A percentile compares a stretch with the other conserved stretches of the same genome.
Conservation (phyloP, 2,797 vertebrate genomes). For the Chelonia mydas region DNA sequence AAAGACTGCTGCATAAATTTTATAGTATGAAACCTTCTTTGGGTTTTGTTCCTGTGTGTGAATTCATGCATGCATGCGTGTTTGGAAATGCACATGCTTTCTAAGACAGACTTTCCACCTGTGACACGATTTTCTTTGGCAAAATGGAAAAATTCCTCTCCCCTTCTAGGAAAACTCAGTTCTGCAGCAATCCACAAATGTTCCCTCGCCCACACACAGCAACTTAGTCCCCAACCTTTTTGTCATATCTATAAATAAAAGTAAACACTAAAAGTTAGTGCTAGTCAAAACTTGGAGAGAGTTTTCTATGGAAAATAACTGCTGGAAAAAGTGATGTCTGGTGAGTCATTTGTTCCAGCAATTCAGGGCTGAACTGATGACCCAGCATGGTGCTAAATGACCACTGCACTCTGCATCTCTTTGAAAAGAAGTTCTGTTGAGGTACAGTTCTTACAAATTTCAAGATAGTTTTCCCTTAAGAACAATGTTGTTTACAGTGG, state of each 20-base stretch:
- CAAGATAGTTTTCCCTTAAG: neutral
- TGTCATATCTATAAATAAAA: neutral
- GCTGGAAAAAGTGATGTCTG: neutral
- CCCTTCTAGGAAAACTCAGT: neutral
- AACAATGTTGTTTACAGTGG: neutral
- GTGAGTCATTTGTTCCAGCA: neutral
- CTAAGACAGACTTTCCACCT: neutral
- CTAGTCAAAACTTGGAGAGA: neutral
- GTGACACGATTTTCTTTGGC: neutral
- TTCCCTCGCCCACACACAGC: neutral
- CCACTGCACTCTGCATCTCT: neutral
- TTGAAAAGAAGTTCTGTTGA: no score
- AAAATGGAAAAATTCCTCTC: neutral
- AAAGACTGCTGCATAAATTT: neutral
- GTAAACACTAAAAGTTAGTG: neutral
- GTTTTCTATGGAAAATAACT: neutral
- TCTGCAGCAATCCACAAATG: no score
- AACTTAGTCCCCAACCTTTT: neutral
- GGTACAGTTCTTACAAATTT: neutral
- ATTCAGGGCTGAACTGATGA: neutral
- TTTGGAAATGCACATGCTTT: neutral
- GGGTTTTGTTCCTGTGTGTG: neutral
- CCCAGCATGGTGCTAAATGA: neutral
- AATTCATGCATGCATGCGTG: neutral
- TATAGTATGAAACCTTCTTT: neutral